These are phyloP conservation scores for Drosophila erecta DNA, from an alignment of 1,140 invertebrate species.

Conservation along the genomic window DNA sequence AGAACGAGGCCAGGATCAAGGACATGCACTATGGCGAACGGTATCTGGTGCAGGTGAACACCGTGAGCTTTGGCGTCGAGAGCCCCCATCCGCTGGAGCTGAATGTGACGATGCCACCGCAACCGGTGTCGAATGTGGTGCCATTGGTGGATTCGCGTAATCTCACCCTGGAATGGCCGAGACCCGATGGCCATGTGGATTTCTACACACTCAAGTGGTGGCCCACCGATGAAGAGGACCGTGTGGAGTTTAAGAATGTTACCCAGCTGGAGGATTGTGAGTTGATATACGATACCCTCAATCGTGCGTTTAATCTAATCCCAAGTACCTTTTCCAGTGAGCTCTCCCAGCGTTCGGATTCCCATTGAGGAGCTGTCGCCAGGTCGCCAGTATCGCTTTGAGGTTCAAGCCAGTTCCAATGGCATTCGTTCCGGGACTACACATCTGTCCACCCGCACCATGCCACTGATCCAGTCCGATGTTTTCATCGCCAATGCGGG, in stretches of 20 bases:
- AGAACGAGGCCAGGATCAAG: conserved; percentile 90
- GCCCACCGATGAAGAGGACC: conserved; percentile 85
- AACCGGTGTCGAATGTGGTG: conserved; percentile 91
- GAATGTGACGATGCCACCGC: conserved; percentile 93
- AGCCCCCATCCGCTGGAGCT: conserved; percentile 90
- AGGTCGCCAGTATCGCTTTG: conserved; percentile 91
- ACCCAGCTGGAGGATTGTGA: conserved; percentile 78
- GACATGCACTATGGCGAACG: conserved; percentile 95
- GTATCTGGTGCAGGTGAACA: conserved; percentile 94
- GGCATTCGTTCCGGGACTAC: conserved; percentile 89
- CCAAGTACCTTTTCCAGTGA: conserved; percentile 9
- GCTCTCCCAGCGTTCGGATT: conserved; percentile 85
- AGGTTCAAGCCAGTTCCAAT: conserved; percentile 92
- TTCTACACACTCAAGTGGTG: conserved; percentile 92
- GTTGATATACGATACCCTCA: neutral
- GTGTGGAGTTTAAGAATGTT: conserved; percentile 86
- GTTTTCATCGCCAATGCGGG: conserved; percentile 94
- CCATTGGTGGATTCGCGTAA: conserved; percentile 94
- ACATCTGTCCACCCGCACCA: conserved; percentile 90
- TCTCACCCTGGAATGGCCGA: conserved; percentile 94
- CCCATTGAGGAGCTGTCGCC: conserved; percentile 91
- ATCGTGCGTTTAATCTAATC: neutral
- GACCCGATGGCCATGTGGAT: conserved; percentile 93
- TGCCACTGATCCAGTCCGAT: conserved; percentile 95
- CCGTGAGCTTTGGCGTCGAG: conserved; percentile 93